Conservation (phyloP, 2,797 vertebrate species). For the Protonibea diacanthus region DNA sequence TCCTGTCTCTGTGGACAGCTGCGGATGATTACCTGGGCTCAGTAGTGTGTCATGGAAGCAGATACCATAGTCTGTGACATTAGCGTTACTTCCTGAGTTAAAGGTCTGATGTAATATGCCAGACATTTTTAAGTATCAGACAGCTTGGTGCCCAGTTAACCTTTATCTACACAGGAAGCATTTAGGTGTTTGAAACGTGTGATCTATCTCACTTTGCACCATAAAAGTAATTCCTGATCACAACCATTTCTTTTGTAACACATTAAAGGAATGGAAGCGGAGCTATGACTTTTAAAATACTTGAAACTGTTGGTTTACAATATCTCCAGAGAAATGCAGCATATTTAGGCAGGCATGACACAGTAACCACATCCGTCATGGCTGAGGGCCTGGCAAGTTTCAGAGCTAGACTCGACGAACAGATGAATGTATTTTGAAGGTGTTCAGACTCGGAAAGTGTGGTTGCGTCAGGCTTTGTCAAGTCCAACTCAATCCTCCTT, state of each 20-base stretch:
- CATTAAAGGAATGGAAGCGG: slow-evolving; percentile 25
- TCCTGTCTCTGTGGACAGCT: slow-evolving; percentile 45
- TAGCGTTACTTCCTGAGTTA: slow-evolving; percentile 53
- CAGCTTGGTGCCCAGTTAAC: slow-evolving; percentile 31
- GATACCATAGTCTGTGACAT: slow-evolving; percentile 47
- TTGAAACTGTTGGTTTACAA: slow-evolving; percentile 33
- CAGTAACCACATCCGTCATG: slow-evolving; percentile 48
- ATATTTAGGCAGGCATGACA: slow-evolving; percentile 27
- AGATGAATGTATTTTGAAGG: slow-evolving; percentile 48
- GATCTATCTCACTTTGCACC: slow-evolving; percentile 8
- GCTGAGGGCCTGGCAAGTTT: slow-evolving; percentile 5
- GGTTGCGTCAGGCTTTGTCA: slow-evolving; percentile 47
- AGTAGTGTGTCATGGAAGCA: slow-evolving; percentile 20
- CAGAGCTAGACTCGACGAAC: not conserved
- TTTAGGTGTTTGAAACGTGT: slow-evolving; percentile 27
- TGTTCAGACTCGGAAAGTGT: slow-evolving; percentile 29
- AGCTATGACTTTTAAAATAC: slow-evolving; percentile 26
- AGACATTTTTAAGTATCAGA: slow-evolving; percentile 31
- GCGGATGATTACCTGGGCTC: slow-evolving; percentile 50
- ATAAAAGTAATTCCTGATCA: slow-evolving; percentile 25
- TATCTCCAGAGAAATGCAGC: slow-evolving; percentile 4
- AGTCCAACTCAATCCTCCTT: slow-evolving; percentile 42
- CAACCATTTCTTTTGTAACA: slow-evolving; percentile 25
- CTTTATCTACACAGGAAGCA: slow-evolving; percentile 31
- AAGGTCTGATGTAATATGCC: slow-evolving; percentile 52